A percentile compares a stretch with the other conserved stretches of the same genome.
Evolutionary conservation across 2,797 vertebrate genomes (phyloP).

Genomic region (Fringilla coelebs): DNA sequence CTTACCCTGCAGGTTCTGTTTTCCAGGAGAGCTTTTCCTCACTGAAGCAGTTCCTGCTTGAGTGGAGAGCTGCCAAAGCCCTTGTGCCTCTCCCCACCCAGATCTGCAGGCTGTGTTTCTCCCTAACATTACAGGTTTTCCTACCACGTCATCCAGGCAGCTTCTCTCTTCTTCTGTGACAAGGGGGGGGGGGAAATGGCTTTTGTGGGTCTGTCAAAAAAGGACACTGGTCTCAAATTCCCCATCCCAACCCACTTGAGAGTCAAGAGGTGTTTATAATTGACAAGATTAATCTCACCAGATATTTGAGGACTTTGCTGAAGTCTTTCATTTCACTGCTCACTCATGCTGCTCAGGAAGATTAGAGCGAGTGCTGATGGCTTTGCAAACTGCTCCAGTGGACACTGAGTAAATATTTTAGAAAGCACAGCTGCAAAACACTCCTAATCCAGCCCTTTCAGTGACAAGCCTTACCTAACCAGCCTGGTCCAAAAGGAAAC

Average conservation of each 20-base stretch:
- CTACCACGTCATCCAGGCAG: not conserved
- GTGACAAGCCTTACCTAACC: not conserved
- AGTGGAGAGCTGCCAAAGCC: not conserved
- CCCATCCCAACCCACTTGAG: not conserved
- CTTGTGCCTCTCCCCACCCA: not conserved
- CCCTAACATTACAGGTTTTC: not conserved
- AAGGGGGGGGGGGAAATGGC: not conserved
- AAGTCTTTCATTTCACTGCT: constrained; percentile 52
- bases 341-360: constrained; percentile 43
- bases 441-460: not conserved
- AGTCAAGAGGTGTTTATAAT: constrained; percentile 17
- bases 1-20: not conserved
- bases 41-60: not conserved
- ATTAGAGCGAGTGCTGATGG: constrained; percentile 46
- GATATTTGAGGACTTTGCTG: constrained; percentile 16
- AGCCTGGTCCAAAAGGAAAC: not conserved
- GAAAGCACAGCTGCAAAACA: constrained; percentile 4
- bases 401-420: constrained; percentile 52
- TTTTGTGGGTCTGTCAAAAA: not conserved
- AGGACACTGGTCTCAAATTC: not conserved
- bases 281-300: constrained; percentile 42
- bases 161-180: not conserved
- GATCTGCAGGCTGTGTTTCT: not conserved
- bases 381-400: constrained; percentile 50
- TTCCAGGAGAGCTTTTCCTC: not conserved